These are phyloP conservation scores for Chaetura pelagica DNA, from an alignment of 2,113 vertebrate species.

Conservation along the genomic window DNA sequence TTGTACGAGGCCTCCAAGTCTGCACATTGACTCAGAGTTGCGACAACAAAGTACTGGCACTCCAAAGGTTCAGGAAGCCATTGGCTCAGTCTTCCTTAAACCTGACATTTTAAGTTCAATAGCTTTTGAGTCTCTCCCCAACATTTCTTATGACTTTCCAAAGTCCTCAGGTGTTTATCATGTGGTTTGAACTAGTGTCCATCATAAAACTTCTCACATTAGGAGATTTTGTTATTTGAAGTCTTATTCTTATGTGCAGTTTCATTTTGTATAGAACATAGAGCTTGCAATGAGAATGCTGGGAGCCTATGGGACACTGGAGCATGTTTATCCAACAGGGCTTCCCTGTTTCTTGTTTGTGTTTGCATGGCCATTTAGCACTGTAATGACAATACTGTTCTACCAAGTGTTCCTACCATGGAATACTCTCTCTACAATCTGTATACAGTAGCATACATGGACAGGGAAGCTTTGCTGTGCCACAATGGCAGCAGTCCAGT, in stretches of 20 bases:
- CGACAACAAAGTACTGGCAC: background rate
- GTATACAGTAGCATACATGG: accelerated
- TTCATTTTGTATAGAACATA: background rate
- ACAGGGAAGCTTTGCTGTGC: background rate
- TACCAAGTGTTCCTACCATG: background rate
- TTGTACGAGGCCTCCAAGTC: background rate
- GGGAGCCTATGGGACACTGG: background rate
- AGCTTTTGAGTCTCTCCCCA: background rate
- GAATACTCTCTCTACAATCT: accelerated
- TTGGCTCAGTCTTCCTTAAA: background rate
- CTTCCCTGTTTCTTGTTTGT: background rate
- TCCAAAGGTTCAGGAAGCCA: background rate
- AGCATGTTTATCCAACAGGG: background rate
- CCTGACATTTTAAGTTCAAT: background rate
- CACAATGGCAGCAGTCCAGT: background rate
- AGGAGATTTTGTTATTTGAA: background rate
- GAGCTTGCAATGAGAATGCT: background rate
- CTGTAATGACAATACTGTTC: background rate
- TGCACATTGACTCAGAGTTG: background rate
- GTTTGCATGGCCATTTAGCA: background rate
- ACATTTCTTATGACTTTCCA: background rate
- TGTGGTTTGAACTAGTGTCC: background rate
- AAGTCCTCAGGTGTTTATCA: background rate
- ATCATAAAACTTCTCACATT: too few species aligned
- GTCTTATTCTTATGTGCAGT: background rate